Base-by-base conservation (phyloP, 2,888 invertebrate genomes). In the Panorpa germanica region DNA sequence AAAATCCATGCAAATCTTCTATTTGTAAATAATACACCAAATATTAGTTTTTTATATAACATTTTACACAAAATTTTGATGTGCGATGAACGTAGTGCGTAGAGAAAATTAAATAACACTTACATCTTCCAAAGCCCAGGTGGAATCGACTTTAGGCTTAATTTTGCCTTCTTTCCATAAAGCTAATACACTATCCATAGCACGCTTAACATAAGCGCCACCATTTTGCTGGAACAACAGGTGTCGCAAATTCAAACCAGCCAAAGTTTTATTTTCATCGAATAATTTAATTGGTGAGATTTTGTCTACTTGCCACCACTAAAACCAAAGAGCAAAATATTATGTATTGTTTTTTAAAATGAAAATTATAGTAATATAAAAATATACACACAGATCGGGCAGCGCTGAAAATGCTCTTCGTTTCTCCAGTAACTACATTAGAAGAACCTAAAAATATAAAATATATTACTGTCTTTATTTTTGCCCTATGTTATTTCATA, bases 251-350 rank as follows among this genome's bases (percentile, higher is more conserved):
- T 83, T 82, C 53, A 86, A 65, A 2, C 85, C 86, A 24, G 75
- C 66, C 35, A 86, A 59, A 35, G 70, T 71, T 58, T 82, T 81
- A 61, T 85, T 86, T 54, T 86, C 85, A 45, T 85, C 83, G 55
- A 78, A 85, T 43, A 86, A 59, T 55, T 82, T 83, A 53, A 83
- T 68, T 5, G 85, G 85, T 4, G 78, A 81, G 38, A 86, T 72
- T 59, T 85, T 86, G 58, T 85, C 85, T 36, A 83, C 82, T 59
- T 83, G 83, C 85, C 83, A 85, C 85, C 85, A 86, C 76, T 77
- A 52, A 6, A 52, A 50, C 39, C 14, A 36, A 42, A 34, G 34
- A 41, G 20, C 24, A 29, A 33, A 31, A 32, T 38, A 33, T 39
- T 18, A 30, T 32, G 7, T 5, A 9, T 30, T 10, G n/a, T 10